phyloP scores from a whole-genome alignment of 2,888 invertebrate genomes.

The Bombyx huttoni region DNA sequence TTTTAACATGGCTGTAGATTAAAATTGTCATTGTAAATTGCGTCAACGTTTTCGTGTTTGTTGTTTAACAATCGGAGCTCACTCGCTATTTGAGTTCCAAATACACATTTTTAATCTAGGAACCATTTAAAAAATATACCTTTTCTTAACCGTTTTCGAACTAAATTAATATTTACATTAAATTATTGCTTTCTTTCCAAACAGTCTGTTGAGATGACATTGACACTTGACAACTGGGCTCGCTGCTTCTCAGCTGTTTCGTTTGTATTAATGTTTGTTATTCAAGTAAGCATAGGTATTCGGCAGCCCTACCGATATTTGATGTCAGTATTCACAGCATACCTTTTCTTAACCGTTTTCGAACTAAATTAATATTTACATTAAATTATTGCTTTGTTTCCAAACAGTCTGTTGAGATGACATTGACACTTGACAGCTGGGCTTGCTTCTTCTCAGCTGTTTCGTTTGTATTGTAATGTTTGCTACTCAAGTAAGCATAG shows the following conservation, averaged over 20 bases:
- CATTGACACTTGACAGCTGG: neutral
- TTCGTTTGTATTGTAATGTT: too few relatives aligned
- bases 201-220: neutral
- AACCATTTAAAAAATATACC: neutral
- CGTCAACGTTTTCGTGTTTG: neutral
- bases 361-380: neutral
- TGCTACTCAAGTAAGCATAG: too few relatives aligned
- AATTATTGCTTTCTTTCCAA: neutral
- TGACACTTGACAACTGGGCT: neutral
- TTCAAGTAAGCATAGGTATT: too few relatives aligned
- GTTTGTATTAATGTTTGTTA: too few relatives aligned
- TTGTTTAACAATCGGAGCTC: neutral
- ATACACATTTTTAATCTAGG: conserved; percentile 1
- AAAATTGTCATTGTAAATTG: neutral
- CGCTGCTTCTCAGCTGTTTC: neutral
- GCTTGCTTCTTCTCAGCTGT: neutral
- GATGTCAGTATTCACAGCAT: neutral
- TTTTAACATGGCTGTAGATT: conserved; percentile 1
- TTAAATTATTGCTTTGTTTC: neutral
- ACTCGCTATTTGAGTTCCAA: neutral
- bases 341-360: neutral
- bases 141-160: conserved; percentile 1
- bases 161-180: neutral
- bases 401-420: neutral
- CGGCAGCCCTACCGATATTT: neutral